A percentile compares a stretch with the other conserved stretches of the same genome.
Evolutionary conservation across 2,797 vertebrate species (phyloP).

Genomic region (Brachymystax lenok): DNA sequence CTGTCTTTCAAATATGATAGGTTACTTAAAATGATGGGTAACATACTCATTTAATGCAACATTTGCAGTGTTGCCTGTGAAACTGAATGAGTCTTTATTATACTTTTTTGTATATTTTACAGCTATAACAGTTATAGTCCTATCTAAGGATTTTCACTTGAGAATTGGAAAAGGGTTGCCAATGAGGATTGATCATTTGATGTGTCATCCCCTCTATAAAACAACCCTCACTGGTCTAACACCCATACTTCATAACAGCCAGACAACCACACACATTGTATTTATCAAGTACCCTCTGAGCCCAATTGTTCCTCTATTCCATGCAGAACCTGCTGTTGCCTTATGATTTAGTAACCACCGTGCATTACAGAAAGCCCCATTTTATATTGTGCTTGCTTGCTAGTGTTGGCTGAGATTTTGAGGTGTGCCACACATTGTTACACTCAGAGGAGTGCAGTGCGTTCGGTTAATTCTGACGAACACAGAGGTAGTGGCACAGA

Average conservation of each 20-base stretch:
- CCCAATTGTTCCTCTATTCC: neutral
- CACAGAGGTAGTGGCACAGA: neutral
- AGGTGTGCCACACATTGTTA: neutral
- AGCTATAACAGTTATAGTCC: neutral
- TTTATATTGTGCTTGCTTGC: neutral
- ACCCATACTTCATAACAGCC: neutral
- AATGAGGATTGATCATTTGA: neutral
- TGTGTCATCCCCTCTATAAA: neutral
- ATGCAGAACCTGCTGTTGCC: neutral
- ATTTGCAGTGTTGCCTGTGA: conserved; percentile 2
- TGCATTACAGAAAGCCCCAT: neutral
- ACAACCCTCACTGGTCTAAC: neutral
- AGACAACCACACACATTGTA: neutral
- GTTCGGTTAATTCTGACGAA: neutral
- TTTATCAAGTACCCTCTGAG: neutral
- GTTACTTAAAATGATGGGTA: neutral
- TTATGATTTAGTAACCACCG: conserved; percentile 6
- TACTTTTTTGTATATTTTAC: conserved; percentile 9
- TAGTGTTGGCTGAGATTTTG: neutral
- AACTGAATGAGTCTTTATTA: conserved; percentile 8
- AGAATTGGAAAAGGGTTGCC: neutral
- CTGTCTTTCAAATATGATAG: neutral
- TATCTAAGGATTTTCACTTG: too few relatives aligned
- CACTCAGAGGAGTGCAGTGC: neutral
- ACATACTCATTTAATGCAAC: neutral